These are phyloP conservation scores for Pinna nobilis DNA, from an alignment of 1,140 invertebrate genomes.

Conservation along the genomic window DNA sequence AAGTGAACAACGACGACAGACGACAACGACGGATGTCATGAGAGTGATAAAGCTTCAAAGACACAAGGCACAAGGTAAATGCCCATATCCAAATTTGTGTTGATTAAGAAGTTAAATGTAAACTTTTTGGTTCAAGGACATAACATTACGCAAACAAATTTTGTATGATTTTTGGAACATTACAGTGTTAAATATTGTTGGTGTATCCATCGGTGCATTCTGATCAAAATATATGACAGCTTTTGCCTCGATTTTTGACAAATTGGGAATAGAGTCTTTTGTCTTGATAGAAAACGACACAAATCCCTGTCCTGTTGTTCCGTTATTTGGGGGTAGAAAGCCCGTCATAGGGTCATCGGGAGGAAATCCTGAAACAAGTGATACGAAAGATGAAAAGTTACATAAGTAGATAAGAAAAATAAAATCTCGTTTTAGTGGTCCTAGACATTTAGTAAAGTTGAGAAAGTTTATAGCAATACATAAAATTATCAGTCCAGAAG, in stretches of 20 bases:
- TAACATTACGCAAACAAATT: no score
- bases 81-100: no score
- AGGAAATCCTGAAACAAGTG: constrained; percentile 11
- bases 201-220: constrained; percentile 44
- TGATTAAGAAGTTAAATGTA: no score
- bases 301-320: constrained; percentile 41
- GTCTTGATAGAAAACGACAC: constrained; percentile 33
- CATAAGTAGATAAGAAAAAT: not conserved
- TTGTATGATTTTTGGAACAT: not conserved
- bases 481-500: no score
- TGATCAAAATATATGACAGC: constrained; percentile 38
- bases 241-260: constrained; percentile 24
- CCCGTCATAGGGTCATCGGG: constrained; percentile 27
- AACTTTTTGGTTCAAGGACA: no score
- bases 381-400: not conserved
- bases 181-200: constrained; percentile 38
- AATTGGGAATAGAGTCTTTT: not conserved
- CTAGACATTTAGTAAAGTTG: no score
- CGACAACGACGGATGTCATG: no score
- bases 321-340: constrained; percentile 45
- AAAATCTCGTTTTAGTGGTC: no score
- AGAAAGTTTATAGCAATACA: no score
- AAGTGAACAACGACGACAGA: no score
- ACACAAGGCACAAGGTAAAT: no score
- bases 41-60: no score